Base-by-base conservation (phyloP, 2,113 vertebrate species). In the Rhabdornis inornatus region DNA sequence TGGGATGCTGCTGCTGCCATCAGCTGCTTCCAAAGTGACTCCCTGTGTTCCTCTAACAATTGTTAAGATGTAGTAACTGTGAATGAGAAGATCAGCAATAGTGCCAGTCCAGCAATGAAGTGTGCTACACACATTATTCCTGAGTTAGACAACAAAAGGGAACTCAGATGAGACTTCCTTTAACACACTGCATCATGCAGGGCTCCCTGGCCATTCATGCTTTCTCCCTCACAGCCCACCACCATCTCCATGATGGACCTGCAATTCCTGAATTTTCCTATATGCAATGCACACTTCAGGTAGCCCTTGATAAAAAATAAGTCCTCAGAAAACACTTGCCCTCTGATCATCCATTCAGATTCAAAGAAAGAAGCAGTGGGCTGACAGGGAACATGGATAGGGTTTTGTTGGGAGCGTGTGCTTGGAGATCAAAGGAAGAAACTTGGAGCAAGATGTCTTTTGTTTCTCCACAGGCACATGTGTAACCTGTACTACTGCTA, bases 261-360 rank as follows among this genome's bases (percentile, higher is more conserved):
- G 12, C 45, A 66, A 24, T 63, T 87, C 31, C 65, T 78, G 22
- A 74, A 18, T 70, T 89, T 78, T 59, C 15, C 16, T 7, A 2
- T 3, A 7, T 60, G 40, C 33, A 89, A 19, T 0, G 0, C 15
- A 13, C 21, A 9, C 22, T 76, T 92, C 33, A 50, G 53, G 15
- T 39, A 79, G 35, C 21, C 35, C 25, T 87, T 78, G 64, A 18
- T 94, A 59, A 75, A 75, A 65, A 52, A 5, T 4, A 78, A 81
- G 6, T 25, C 23, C 17, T 45, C 15, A 40, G 52, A 82, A 59
- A 55, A 42, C 1, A 6, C 33, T 28, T 24, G 33, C 6, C 14
- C 20, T 76, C 21, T 3, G 2, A 21, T 78, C 12, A 68, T 30
- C 47, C 18, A 5, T 42, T 60, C 44, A 66, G 66, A 79, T 59